Evolutionary conservation across 2,113 vertebrate species (phyloP).

Genomic region (Pantherophis guttatus): DNA sequence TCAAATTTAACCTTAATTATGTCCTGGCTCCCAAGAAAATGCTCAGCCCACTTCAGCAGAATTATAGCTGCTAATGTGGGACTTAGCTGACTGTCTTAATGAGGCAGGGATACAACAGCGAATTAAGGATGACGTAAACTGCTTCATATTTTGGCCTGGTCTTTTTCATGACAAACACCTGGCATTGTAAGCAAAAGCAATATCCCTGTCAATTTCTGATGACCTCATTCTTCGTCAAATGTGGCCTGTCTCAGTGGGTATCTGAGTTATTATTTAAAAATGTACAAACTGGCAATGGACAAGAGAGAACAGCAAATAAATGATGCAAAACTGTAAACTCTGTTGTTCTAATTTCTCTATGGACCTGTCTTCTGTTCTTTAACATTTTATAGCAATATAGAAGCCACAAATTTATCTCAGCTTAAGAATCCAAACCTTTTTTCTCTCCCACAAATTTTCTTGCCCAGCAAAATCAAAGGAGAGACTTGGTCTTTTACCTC

Average conservation of each 20-base stretch:
- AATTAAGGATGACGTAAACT: slow-evolving; percentile 44
- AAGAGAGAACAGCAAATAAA: slow-evolving; percentile 25
- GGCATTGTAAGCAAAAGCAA: slow-evolving; percentile 38
- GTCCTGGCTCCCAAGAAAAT: background rate
- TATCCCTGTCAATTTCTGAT: slow-evolving; percentile 15
- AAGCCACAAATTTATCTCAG: background rate
- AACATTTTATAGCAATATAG: background rate
- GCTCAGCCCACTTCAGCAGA: slow-evolving; percentile 4
- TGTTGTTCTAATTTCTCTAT: background rate
- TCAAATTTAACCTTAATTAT: slow-evolving; percentile 30
- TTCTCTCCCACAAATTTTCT: background rate
- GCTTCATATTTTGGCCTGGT: background rate
- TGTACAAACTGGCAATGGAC: background rate
- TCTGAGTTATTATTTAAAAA: slow-evolving; percentile 45
- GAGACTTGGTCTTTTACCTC: background rate
- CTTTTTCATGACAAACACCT: slow-evolving; percentile 42
- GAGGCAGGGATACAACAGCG: slow-evolving; percentile 26
- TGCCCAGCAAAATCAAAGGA: background rate
- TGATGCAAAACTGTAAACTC: slow-evolving; percentile 39
- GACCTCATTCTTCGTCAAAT: slow-evolving; percentile 34
- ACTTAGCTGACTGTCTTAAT: slow-evolving; percentile 44
- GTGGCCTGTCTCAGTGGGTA: slow-evolving; percentile 39
- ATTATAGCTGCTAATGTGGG: slow-evolving; percentile 27
- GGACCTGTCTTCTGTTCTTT: slow-evolving; percentile 6
- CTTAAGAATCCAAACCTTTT: background rate